Conservation (phyloP, 2,113 vertebrate genomes). For the Antidorcas marsupialis region DNA sequence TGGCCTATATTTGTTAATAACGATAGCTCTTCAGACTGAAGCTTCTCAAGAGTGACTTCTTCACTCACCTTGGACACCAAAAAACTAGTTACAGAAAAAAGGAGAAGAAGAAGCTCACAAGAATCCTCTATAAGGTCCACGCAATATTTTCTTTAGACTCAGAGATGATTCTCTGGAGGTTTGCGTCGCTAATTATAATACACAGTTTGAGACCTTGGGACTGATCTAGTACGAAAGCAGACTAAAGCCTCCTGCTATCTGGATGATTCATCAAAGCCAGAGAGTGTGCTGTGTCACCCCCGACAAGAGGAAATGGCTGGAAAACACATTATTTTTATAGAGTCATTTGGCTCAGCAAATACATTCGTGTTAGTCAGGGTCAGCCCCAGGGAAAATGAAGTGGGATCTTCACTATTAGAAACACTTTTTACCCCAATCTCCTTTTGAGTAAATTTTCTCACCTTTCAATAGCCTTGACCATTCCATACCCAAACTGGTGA, state of each 20-base stretch:
- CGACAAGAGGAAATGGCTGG: neutral
- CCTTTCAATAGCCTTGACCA: neutral
- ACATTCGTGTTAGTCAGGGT: neutral
- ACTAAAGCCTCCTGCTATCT: conserved; percentile 48
- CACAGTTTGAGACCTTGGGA: conserved; percentile 59
- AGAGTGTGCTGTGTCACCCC: neutral
- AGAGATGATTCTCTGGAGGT: conserved; percentile 33
- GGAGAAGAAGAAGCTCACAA: accelerated
- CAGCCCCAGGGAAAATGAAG: neutral
- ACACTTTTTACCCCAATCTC: neutral
- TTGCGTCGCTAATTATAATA: conserved; percentile 49
- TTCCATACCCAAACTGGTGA: no score
- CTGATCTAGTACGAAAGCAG: conserved; percentile 24
- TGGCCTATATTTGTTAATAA: neutral
- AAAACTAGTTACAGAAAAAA: neutral
- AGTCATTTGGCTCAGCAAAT: neutral
- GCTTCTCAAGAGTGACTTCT: neutral
- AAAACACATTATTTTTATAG: neutral
- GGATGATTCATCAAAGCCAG: conserved; percentile 57
- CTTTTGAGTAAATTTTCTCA: neutral
- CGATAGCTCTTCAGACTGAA: neutral
- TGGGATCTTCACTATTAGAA: neutral
- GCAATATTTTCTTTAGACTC: neutral
- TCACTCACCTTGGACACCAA: neutral
- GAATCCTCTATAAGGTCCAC: neutral